Percentiles rank a stretch among this genome's conserved stretches.
These are phyloP conservation scores for Leptodactylus fuscus DNA, from an alignment of 2,113 vertebrate species.

Conservation along the genomic window DNA sequence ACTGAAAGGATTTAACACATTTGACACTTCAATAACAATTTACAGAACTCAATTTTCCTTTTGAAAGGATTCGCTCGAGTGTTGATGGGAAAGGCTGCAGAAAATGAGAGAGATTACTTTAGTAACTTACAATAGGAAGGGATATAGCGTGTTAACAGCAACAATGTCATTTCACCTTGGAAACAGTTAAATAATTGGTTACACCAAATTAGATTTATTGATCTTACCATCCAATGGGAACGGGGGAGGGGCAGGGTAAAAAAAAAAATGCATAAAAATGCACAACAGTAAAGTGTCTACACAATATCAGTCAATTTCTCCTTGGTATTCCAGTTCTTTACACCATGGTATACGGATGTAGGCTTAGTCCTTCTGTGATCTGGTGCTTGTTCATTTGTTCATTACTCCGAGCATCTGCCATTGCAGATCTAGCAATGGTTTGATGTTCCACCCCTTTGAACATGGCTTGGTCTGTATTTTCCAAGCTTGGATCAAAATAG, in stretches of 20 bases:
- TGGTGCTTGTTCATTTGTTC: slow-evolving; percentile 4
- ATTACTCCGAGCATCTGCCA: slow-evolving; percentile 16
- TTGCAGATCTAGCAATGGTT: slow-evolving; percentile 12
- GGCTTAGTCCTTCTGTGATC: background rate
- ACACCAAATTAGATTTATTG: background rate
- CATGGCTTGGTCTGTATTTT: slow-evolving; percentile 5
- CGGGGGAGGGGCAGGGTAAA: too few species aligned
- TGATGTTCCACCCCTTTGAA: slow-evolving; percentile 31
- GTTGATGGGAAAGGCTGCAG: slow-evolving; percentile 53
- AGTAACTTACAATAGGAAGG: slow-evolving; percentile 39
- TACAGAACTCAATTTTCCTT: slow-evolving; percentile 58
- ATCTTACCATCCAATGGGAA: background rate
- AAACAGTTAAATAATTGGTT: slow-evolving; percentile 23
- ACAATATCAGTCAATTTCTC: background rate
- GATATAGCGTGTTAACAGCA: background rate
- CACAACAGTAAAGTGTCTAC: background rate
- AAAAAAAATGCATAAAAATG: background rate
- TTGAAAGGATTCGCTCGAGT: slow-evolving; percentile 53
- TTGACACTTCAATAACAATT: slow-evolving; percentile 60
- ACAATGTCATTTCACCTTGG: background rate
- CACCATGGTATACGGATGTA: background rate
- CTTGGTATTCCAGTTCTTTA: background rate
- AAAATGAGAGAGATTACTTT: slow-evolving; percentile 50
- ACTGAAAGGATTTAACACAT: slow-evolving; percentile 58
- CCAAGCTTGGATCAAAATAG: slow-evolving; percentile 13